Percentiles rank a stretch among this genome's conserved stretches.
These are phyloP conservation scores for Smutsia temminckii DNA, from an alignment of 2,797 vertebrate genomes.

Conservation along the genomic window DNA sequence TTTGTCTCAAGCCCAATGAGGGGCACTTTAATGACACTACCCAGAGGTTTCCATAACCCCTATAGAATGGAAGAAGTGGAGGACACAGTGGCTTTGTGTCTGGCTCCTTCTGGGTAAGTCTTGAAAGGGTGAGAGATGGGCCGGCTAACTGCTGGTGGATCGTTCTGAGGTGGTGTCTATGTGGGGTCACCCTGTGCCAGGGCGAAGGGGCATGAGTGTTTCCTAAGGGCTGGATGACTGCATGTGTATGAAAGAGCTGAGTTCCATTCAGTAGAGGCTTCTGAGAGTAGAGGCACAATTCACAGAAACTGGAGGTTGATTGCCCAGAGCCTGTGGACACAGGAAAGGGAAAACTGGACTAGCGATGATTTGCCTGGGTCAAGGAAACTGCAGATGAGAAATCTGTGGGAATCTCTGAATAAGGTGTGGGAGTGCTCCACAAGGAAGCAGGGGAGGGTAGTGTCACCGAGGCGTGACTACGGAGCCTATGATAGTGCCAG, in stretches of 20 bases:
- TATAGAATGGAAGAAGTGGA: background rate
- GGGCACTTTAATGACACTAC: background rate
- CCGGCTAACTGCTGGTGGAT: background rate
- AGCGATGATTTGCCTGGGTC: background rate
- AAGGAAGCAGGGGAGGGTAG: background rate
- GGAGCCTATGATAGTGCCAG: background rate
- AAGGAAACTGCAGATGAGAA: background rate
- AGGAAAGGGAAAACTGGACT: background rate
- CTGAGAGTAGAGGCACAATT: background rate
- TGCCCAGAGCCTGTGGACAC: background rate
- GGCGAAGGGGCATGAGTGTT: background rate
- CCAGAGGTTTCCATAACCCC: background rate
- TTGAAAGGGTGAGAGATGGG: background rate
- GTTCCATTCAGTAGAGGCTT: background rate
- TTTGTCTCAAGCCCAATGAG: background rate
- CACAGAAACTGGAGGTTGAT: background rate
- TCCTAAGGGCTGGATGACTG: background rate
- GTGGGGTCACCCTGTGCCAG: background rate
- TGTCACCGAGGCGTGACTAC: background rate
- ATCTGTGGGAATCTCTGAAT: background rate
- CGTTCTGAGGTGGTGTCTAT: background rate
- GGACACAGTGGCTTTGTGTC: background rate
- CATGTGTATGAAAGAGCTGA: background rate
- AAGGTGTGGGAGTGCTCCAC: background rate
- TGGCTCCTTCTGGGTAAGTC: background rate